Evolutionary conservation across 2,113 vertebrate species (phyloP).

Genomic region (human (Homo sapiens)): DNA sequence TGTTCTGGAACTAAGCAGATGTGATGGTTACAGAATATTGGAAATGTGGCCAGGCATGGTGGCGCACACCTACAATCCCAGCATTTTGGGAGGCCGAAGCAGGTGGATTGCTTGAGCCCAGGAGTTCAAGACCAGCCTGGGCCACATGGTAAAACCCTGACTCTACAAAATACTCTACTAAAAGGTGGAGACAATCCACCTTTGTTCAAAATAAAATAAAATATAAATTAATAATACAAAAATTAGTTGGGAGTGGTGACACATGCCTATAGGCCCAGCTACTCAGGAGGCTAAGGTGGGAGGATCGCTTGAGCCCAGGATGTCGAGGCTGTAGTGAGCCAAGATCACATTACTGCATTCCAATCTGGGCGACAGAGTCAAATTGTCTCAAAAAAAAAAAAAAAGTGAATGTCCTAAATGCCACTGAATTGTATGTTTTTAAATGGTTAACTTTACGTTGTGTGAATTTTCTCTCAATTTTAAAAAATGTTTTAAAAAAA

Average conservation of each 20-base stretch:
- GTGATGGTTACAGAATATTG: neutral
- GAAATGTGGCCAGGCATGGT: neutral
- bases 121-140: neutral
- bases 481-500: neutral
- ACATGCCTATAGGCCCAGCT: too few species aligned
- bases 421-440: neutral
- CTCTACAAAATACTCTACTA: neutral
- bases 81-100: too few species aligned
- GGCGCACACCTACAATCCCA: neutral
- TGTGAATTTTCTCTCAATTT: neutral
- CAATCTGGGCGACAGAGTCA: too few species aligned
- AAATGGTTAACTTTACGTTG: neutral
- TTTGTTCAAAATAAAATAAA: too few species aligned
- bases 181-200: too few species aligned
- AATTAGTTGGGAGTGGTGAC: too few species aligned
- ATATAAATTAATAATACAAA: too few species aligned
- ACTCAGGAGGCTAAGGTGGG: too few species aligned
- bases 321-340: too few species aligned
- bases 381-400: too few species aligned
- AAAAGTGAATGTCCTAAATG: neutral
- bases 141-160: neutral
- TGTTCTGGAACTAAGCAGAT: neutral
- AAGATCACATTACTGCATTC: too few species aligned
- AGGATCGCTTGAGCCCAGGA: too few species aligned
- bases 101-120: neutral